A percentile compares a stretch with the other conserved stretches of the same genome.
These are phyloP conservation scores for Puffinus mauretanicus DNA, from an alignment of 2,113 vertebrate genomes.

Conservation along the genomic window DNA sequence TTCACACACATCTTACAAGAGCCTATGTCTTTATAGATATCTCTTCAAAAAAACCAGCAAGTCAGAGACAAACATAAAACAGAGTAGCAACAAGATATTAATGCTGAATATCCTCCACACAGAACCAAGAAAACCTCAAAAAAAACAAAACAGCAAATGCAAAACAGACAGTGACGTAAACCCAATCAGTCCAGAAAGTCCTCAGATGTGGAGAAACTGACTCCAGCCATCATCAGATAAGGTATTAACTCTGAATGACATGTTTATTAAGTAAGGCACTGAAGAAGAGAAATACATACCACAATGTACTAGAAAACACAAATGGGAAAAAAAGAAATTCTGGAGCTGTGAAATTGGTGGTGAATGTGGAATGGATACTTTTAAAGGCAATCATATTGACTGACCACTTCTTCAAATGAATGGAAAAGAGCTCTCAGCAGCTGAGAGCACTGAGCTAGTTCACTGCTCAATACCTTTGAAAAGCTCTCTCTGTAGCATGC, in stretches of 20 bases:
- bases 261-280: background rate
- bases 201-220: background rate
- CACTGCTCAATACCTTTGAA: background rate
- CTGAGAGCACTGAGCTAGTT: background rate
- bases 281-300: background rate
- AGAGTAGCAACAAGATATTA: background rate
- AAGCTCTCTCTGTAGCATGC: background rate
- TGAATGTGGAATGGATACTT: background rate
- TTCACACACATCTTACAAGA: background rate
- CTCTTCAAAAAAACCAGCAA: background rate
- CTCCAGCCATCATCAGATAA: background rate
- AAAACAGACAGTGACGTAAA: background rate
- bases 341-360: background rate
- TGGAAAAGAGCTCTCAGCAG: background rate
- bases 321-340: background rate
- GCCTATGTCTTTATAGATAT: background rate
- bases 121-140: background rate
- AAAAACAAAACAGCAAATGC: background rate
- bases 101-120: background rate
- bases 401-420: background rate
- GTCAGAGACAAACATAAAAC: background rate
- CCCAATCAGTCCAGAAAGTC: background rate
- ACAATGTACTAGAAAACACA: background rate
- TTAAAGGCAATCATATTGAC: background rate
- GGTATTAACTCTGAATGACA: background rate